A percentile compares a stretch with the other conserved stretches of the same genome.
Conservation (phyloP, 2,113 vertebrate genomes). For the Phrynocephalus versicolor region DNA sequence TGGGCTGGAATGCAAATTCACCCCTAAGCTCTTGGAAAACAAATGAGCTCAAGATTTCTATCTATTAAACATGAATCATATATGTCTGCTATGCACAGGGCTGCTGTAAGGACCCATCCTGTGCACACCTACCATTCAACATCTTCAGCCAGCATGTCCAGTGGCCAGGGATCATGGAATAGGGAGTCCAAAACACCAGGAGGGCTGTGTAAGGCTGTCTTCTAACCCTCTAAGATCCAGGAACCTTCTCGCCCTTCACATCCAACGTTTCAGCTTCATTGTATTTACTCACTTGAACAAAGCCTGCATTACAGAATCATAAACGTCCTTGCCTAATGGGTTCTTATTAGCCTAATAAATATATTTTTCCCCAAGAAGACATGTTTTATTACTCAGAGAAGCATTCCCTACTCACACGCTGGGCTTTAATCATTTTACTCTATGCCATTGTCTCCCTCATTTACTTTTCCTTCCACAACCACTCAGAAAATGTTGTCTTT, state of each 20-base stretch:
- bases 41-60: no score
- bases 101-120: no score
- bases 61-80: no score
- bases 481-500: not conserved
- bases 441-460: not conserved
- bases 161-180: no score
- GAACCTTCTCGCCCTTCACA: not conserved
- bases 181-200: not conserved
- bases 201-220: not conserved
- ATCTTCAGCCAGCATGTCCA: no score
- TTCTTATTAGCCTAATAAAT: constrained; percentile 11
- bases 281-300: not conserved
- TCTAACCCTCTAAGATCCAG: not conserved
- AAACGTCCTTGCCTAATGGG: constrained; percentile 4
- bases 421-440: not conserved
- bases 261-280: not conserved
- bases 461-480: not conserved
- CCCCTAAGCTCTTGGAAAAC: no score
- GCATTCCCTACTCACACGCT: not conserved
- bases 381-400: not conserved
- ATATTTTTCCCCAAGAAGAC: not conserved
- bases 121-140: no score
- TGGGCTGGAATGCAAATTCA: no score
- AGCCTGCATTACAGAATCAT: not conserved
- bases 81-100: no score